Percentiles rank a stretch among this genome's conserved stretches.
Evolutionary conservation across 2,888 invertebrate genomes (phyloP).

Genomic region (Elysia crispata): DNA sequence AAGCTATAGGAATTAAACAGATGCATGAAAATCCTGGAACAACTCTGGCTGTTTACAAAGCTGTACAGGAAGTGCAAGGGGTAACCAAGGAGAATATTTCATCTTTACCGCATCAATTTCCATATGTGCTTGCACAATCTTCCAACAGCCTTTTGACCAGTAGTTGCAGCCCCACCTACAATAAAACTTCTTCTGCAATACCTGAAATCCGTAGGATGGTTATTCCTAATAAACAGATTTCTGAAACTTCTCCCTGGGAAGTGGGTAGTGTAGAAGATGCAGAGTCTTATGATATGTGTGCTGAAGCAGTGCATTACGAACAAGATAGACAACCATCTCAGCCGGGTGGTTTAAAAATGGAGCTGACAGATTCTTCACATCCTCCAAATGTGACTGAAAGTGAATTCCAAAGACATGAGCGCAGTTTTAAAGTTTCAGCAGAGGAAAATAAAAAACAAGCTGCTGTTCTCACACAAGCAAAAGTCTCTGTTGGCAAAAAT

Average conservation of each 20-base stretch:
- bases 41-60: background rate
- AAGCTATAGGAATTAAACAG: background rate
- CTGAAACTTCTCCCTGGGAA: constrained; percentile 40
- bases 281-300: constrained; percentile 18
- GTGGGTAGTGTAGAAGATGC: constrained; percentile 31
- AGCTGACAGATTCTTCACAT: background rate
- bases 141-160: too few relatives aligned
- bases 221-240: constrained; percentile 32
- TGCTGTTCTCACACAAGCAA: background rate
- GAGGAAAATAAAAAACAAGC: background rate
- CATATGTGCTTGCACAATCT: too few relatives aligned
- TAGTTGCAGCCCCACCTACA: too few relatives aligned
- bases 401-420: constrained; percentile 9
- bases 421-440: background rate
- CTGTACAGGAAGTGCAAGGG: background rate
- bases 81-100: too few relatives aligned
- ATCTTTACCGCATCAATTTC: too few relatives aligned
- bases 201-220: constrained; percentile 38
- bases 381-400: too few relatives aligned
- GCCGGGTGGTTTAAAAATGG: constrained; percentile 9
- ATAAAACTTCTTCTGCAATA: constrained; percentile 32
- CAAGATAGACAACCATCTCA: background rate
- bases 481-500: background rate
- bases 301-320: background rate
- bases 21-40: background rate